These are phyloP conservation scores for Pedetes capensis DNA, from an alignment of 2,113 vertebrate species.

Conservation along the genomic window DNA sequence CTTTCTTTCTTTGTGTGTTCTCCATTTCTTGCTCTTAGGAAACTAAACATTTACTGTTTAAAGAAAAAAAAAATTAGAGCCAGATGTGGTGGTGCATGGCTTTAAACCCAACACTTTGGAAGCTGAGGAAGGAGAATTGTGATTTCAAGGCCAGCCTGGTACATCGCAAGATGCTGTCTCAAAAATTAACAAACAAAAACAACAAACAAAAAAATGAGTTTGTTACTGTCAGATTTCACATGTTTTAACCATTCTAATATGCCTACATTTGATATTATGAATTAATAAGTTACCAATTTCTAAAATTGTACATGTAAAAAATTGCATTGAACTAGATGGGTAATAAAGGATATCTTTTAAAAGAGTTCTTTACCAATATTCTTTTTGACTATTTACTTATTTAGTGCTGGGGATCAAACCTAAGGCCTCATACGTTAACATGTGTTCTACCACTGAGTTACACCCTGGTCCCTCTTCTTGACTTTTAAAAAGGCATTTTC, in stretches of 20 bases:
- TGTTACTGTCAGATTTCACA: not conserved
- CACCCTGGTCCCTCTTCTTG: not conserved
- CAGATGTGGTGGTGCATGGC: too few species aligned
- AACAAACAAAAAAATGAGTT: too few species aligned
- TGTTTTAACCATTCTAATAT: slow-evolving; percentile 39
- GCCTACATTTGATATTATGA: not conserved
- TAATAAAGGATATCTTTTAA: not conserved
- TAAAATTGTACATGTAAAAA: not conserved
- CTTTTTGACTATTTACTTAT: not conserved
- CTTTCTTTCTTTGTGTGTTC: not conserved
- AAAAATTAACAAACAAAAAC: too few species aligned
- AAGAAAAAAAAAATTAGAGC: not conserved
- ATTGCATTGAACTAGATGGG: not conserved
- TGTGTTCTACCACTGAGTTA: too few species aligned
- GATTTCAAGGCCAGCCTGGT: too few species aligned
- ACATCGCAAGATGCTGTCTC: too few species aligned
- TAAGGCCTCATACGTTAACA: not conserved
- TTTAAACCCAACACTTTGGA: too few species aligned
- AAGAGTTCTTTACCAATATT: not conserved
- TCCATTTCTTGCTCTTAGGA: too few species aligned
- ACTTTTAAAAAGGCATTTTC: not conserved
- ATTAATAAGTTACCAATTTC: not conserved
- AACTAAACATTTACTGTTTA: not conserved
- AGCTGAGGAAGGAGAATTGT: too few species aligned
- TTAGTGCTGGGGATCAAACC: not conserved